Evolutionary conservation across 2,888 invertebrate genomes (phyloP).

Genomic region (Sinopyrophorus schimmeli): DNA sequence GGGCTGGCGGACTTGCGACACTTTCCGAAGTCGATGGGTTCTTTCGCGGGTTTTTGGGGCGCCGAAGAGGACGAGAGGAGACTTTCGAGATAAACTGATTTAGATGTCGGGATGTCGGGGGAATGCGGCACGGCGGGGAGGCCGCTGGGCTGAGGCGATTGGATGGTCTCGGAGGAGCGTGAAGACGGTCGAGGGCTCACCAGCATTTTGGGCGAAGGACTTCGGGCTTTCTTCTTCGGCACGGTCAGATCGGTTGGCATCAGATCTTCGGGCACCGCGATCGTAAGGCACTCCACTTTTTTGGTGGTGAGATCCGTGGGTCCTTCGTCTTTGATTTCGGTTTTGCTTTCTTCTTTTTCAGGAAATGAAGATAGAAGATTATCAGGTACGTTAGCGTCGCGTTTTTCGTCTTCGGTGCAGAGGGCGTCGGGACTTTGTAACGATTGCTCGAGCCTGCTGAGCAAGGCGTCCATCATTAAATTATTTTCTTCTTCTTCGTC

Average conservation of each 20-base stretch:
- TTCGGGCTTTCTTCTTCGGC: constrained; percentile 56
- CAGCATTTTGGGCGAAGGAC: constrained; percentile 54
- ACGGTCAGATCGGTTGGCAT: constrained; percentile 63
- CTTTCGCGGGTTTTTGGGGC: constrained; percentile 65
- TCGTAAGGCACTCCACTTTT: constrained; percentile 19
- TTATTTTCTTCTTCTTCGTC: constrained; percentile 54
- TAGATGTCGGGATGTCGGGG: constrained; percentile 62
- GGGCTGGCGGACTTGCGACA: constrained; percentile 70
- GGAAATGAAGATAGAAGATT: too few relatives aligned
- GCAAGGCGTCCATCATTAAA: constrained; percentile 61
- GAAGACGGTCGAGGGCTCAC: constrained; percentile 65
- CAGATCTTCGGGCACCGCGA: constrained; percentile 46
- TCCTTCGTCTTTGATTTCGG: constrained; percentile 23
- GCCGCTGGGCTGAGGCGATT: constrained; percentile 74
- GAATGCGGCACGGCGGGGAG: constrained; percentile 72
- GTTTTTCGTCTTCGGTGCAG: constrained; percentile 13
- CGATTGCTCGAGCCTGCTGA: constrained; percentile 66
- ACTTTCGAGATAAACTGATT: constrained; percentile 65
- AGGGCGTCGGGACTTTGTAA: constrained; percentile 54
- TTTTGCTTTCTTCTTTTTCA: not conserved
- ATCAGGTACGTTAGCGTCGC: too few relatives aligned
- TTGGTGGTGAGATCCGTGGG: constrained; percentile 47
- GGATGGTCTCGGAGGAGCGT: constrained; percentile 71
- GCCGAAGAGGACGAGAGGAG: constrained; percentile 61
- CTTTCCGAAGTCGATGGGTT: constrained; percentile 71